Evolutionary conservation across 2,888 invertebrate species (phyloP).

Genomic region (Ashinkailepas kermadecensis): DNA sequence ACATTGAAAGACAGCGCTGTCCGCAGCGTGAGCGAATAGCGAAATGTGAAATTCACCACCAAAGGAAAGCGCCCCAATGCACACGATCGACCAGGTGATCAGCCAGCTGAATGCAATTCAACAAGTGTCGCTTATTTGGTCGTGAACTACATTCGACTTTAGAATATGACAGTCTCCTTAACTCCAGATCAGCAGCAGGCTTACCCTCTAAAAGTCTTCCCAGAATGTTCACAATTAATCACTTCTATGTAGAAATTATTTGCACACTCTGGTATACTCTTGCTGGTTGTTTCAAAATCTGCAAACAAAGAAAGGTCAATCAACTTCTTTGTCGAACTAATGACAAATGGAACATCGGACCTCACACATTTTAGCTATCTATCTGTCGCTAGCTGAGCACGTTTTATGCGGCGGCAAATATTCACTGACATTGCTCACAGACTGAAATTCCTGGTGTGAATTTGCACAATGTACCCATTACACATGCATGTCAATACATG

Average conservation of each 20-base stretch:
- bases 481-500: no score
- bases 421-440: no score
- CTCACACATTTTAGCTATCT: no score
- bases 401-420: no score
- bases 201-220: neutral
- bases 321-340: no score
- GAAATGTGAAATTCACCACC: no score
- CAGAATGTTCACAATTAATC: neutral
- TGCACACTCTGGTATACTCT: neutral
- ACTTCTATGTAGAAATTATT: neutral
- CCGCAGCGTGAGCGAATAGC: no score
- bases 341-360: no score
- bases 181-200: neutral
- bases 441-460: no score
- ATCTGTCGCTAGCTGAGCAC: no score
- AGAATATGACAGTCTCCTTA: neutral
- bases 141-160: neutral
- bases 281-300: neutral
- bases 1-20: no score
- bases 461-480: no score
- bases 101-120: neutral
- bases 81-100: neutral
- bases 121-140: neutral
- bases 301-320: neutral
- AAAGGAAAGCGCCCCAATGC: neutral